Evolutionary conservation across 2,113 vertebrate genomes (phyloP).

Genomic region (Gopherus flavomarginatus): DNA sequence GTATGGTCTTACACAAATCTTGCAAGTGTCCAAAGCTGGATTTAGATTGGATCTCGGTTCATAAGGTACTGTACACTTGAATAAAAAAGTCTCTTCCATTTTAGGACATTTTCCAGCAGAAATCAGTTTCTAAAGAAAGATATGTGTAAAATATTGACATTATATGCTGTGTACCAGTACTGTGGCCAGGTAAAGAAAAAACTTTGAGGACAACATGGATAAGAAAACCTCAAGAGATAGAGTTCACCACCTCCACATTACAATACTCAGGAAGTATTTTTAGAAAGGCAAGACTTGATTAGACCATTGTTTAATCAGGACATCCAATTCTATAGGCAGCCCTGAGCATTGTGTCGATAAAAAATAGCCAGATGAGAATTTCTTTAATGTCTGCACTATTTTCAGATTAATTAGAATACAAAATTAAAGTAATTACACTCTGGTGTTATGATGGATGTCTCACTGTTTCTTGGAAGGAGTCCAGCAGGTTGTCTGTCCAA

Average conservation of each 20-base stretch:
- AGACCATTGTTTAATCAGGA: constrained; percentile 50
- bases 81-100: background rate
- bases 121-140: background rate
- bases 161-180: constrained; percentile 21
- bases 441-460: constrained; percentile 49
- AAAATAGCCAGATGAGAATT: constrained; percentile 33
- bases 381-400: constrained; percentile 54
- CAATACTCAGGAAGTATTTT: constrained; percentile 28
- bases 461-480: constrained; percentile 50
- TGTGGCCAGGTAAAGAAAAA: constrained; percentile 46
- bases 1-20: background rate
- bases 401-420: constrained; percentile 60
- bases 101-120: background rate
- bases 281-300: constrained; percentile 49
- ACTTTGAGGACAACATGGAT: background rate
- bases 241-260: background rate
- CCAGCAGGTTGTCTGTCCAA: constrained; percentile 50
- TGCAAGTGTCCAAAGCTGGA: background rate
- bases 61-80: background rate
- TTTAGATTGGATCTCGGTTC: background rate
- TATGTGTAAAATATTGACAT: background rate
- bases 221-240: background rate
- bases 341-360: constrained; percentile 39
- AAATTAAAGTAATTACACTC: constrained; percentile 58
- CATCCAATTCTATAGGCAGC: constrained; percentile 58